phyloP scores from a whole-genome alignment of 2,888 invertebrate species.

The Eupithecia inturbata region DNA sequence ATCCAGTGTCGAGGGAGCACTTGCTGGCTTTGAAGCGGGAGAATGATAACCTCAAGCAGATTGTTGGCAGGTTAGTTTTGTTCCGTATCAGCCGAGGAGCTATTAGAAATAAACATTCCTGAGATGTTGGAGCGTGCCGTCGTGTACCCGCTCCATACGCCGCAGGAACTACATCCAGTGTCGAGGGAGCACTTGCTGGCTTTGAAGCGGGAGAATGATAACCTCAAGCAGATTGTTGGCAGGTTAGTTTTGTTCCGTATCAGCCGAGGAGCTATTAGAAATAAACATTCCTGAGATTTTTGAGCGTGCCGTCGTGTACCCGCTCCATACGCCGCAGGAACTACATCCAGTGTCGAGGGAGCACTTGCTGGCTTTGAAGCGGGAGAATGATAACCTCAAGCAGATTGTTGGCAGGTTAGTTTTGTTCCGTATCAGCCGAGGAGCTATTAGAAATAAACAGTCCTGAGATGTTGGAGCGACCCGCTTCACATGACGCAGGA shows the following conservation, averaged over 20 bases:
- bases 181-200: slow-evolving; percentile 54
- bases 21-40: slow-evolving; percentile 61
- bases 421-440: too few relatives aligned
- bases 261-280: slow-evolving; percentile 69
- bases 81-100: slow-evolving; percentile 57
- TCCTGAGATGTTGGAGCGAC: too few relatives aligned
- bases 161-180: slow-evolving; percentile 63
- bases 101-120: slow-evolving; percentile 69
- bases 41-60: slow-evolving; percentile 63
- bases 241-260: slow-evolving; percentile 52
- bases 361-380: slow-evolving; percentile 56
- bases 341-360: slow-evolving; percentile 55
- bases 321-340: too few relatives aligned
- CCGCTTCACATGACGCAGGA: too few relatives aligned
- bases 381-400: slow-evolving; percentile 65
- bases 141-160: slow-evolving; percentile 72
- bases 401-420: slow-evolving; percentile 46
- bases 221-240: slow-evolving; percentile 60
- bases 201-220: slow-evolving; percentile 64
- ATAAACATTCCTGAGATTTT: too few relatives aligned
- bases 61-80: slow-evolving; percentile 61
- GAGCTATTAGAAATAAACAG: too few relatives aligned
- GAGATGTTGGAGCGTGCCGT: slow-evolving; percentile 65
- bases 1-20: slow-evolving; percentile 53
- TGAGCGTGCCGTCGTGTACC: too few relatives aligned